Evolutionary conservation across 2,888 invertebrate genomes (phyloP).

Genomic region (Philaethria dido): DNA sequence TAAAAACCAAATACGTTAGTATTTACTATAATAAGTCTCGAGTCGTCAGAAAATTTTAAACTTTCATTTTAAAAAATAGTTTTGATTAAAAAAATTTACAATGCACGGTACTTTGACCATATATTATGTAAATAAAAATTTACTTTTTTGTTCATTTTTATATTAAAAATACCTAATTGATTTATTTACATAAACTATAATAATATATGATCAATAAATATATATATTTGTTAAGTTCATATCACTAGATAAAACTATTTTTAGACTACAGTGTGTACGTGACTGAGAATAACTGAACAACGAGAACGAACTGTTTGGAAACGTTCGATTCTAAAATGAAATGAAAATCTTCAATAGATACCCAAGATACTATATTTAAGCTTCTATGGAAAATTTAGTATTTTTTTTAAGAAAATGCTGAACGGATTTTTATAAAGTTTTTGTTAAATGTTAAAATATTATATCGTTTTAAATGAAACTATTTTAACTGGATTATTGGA

Average conservation of each 20-base stretch:
- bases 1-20: no score
- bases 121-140: slow-evolving; percentile 1
- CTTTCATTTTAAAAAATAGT: no score
- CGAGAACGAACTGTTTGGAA: slow-evolving; percentile 8
- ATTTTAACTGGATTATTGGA: no score
- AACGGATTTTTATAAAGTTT: no score
- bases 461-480: no score
- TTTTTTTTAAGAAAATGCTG: neutral
- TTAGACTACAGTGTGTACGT: slow-evolving; percentile 8
- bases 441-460: neutral
- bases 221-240: neutral
- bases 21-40: no score
- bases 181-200: no score
- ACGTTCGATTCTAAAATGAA: slow-evolving; percentile 12
- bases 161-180: no score
- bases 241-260: slow-evolving; percentile 8
- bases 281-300: slow-evolving; percentile 16
- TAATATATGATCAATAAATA: neutral
- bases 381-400: neutral
- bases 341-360: slow-evolving; percentile 2
- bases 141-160: no score
- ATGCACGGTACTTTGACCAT: neutral
- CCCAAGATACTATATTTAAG: slow-evolving; percentile 3
- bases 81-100: neutral
- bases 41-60: no score